phyloP scores from a whole-genome alignment of 2,797 vertebrate species.

The Enteromius treurensis region DNA sequence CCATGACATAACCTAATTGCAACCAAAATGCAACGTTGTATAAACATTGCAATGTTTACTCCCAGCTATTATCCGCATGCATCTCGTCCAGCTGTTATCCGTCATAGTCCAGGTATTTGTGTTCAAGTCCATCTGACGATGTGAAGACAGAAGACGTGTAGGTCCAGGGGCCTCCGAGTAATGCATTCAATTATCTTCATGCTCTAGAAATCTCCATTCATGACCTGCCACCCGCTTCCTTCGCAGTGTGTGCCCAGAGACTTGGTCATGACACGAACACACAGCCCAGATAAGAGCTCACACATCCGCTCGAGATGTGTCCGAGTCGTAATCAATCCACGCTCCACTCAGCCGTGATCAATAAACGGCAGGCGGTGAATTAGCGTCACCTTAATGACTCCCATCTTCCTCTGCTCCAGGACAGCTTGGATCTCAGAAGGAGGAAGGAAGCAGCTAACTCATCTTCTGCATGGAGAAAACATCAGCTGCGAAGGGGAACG shows the following conservation, averaged over 20 bases:
- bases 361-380: constrained; percentile 59
- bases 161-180: constrained; percentile 74
- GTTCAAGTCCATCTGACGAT: constrained; percentile 82
- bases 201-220: constrained; percentile 48
- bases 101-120: constrained; percentile 78
- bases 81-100: constrained; percentile 82
- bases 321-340: constrained; percentile 49
- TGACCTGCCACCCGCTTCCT: constrained; percentile 48
- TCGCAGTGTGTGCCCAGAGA: constrained; percentile 46
- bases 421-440: background rate
- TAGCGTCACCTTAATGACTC: constrained; percentile 42
- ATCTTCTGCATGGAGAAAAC: constrained; percentile 78
- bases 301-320: constrained; percentile 43
- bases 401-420: constrained; percentile 29
- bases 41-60: constrained; percentile 37
- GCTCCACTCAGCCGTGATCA: constrained; percentile 46
- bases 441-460: constrained; percentile 45
- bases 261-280: constrained; percentile 49
- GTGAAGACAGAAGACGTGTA: constrained; percentile 81
- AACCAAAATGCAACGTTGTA: background rate
- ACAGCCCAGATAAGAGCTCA: constrained; percentile 46
- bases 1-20: background rate
- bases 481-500: constrained; percentile 75
- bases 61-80: constrained; percentile 75
- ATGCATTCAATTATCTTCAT: constrained; percentile 63